Evolutionary conservation across 1,140 invertebrate species (phyloP).

Genomic region (Drosophila melanica): DNA sequence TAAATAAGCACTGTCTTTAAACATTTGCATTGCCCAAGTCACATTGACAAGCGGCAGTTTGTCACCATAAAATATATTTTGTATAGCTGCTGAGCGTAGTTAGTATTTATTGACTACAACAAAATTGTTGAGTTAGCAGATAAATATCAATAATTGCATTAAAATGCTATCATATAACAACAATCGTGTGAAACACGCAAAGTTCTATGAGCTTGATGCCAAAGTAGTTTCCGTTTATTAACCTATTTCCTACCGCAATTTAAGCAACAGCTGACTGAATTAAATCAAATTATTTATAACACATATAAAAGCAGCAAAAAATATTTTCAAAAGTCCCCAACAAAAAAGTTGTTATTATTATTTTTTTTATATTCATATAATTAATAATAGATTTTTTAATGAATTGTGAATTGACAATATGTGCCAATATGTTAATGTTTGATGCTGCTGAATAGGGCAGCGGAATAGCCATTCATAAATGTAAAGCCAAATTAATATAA

Average conservation of each 20-base stretch:
- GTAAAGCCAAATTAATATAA: conserved; percentile 1
- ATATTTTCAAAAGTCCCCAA: neutral
- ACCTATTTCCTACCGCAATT: neutral
- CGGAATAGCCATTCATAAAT: neutral
- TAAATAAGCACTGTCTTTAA: neutral
- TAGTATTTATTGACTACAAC: neutral
- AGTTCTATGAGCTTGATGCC: conserved; percentile 17
- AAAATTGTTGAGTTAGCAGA: conserved; percentile 33
- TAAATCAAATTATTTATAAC: conserved; percentile 3
- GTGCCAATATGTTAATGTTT: conserved; percentile 15
- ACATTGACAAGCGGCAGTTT: neutral
- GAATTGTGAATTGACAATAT: conserved; percentile 10
- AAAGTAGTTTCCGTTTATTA: neutral
- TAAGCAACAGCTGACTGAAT: neutral
- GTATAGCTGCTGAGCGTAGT: neutral
- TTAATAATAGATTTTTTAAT: neutral
- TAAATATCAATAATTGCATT: conserved; percentile 28
- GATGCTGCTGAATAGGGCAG: conserved; percentile 14
- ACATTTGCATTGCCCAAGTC: neutral
- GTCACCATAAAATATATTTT: neutral
- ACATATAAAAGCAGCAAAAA: neutral
- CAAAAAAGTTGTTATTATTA: neutral
- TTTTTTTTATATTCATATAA: neutral
- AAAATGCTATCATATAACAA: neutral
- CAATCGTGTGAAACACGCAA: conserved; percentile 37